phyloP scores from a whole-genome alignment of 2,797 vertebrate genomes.

The Pseudomugil gertrudae region DNA sequence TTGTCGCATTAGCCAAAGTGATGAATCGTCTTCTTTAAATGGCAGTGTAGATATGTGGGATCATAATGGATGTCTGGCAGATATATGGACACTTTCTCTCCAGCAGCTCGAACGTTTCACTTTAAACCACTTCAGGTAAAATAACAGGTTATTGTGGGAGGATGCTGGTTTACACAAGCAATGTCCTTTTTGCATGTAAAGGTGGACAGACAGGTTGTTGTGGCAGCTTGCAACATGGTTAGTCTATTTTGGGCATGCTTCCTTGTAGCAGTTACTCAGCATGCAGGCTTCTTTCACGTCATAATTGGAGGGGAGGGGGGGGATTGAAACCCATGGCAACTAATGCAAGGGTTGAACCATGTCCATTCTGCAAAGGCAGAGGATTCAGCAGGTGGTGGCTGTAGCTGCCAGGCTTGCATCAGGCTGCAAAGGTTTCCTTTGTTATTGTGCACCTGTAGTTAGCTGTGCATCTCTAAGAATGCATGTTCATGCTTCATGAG shows the following conservation, averaged over 20 bases:
- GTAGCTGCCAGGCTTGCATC: slow-evolving; percentile 14
- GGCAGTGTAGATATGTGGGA: slow-evolving; percentile 27
- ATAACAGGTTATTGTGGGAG: slow-evolving; percentile 43
- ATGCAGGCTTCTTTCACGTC: slow-evolving; percentile 76
- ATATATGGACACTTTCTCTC: not conserved
- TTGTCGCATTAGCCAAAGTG: slow-evolving; percentile 59
- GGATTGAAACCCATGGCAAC: slow-evolving; percentile 82
- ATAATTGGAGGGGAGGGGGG: slow-evolving; percentile 65
- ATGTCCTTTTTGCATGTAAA: slow-evolving; percentile 54
- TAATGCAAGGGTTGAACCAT: slow-evolving; percentile 76
- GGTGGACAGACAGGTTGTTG: slow-evolving; percentile 63
- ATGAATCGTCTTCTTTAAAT: slow-evolving; percentile 27
- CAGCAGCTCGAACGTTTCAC: slow-evolving; percentile 4
- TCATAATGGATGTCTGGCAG: slow-evolving; percentile 42
- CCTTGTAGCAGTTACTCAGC: slow-evolving; percentile 82
- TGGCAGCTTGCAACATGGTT: slow-evolving; percentile 69
- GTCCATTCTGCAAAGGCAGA: slow-evolving; percentile 61
- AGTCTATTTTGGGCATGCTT: slow-evolving; percentile 80
- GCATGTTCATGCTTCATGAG: not conserved
- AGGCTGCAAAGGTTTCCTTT: slow-evolving; percentile 14
- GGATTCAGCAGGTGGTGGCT: slow-evolving; percentile 60
- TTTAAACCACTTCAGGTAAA: slow-evolving; percentile 11
- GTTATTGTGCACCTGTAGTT: not conserved
- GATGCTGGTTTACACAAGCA: slow-evolving; percentile 10
- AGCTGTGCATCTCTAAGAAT: slow-evolving; percentile 5